Evolutionary conservation across 2,113 vertebrate species (phyloP).

Genomic region (Phalacrocorax pelagicus): DNA sequence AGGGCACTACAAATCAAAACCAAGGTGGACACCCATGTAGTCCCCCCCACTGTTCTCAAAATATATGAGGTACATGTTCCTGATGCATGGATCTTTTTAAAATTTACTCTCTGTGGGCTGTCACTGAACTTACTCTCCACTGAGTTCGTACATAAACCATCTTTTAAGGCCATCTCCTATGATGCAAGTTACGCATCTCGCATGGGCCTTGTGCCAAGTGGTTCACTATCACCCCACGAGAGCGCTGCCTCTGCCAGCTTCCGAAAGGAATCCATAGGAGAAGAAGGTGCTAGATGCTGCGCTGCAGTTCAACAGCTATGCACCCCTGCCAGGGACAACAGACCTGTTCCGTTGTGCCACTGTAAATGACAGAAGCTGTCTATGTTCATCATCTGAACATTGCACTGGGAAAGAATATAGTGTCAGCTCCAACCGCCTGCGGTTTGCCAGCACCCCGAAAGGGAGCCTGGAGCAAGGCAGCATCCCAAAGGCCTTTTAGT

Average conservation of each 20-base stretch:
- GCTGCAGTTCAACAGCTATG: background rate
- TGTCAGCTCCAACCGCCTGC: background rate
- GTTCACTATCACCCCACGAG: background rate
- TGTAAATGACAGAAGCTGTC: background rate
- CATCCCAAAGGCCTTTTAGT: background rate
- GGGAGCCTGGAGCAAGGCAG: background rate
- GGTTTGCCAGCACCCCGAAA: background rate
- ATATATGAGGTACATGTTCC: background rate
- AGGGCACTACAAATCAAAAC: background rate
- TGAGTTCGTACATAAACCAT: background rate
- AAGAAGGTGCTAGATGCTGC: background rate
- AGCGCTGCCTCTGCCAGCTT: background rate
- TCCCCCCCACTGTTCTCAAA: background rate
- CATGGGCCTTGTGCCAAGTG: background rate
- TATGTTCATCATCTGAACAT: background rate
- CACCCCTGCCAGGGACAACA: background rate
- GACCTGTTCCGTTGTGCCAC: background rate
- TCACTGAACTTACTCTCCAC: background rate
- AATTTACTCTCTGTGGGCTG: background rate
- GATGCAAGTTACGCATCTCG: background rate
- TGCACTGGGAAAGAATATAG: background rate
- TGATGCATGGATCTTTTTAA: background rate
- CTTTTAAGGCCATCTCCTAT: background rate
- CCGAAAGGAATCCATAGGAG: rapidly evolving
- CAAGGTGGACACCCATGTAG: background rate